Evolutionary conservation across 2,888 invertebrate species (phyloP).

Genomic region (Acrobasis consociella): DNA sequence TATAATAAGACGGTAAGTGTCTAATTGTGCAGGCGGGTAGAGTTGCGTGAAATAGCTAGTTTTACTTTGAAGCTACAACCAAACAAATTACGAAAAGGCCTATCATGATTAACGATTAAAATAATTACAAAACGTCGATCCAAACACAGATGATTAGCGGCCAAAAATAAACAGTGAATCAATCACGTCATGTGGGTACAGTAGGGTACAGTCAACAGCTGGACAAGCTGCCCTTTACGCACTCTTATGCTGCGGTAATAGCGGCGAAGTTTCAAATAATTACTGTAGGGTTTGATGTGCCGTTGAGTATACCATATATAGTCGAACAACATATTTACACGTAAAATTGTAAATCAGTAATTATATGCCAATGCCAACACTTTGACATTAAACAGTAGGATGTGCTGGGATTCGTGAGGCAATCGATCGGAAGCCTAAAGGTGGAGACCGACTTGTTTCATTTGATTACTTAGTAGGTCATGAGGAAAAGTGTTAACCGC

Average conservation of each 20-base stretch:
- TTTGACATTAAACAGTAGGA: constrained; percentile 20
- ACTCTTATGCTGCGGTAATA: too few relatives aligned
- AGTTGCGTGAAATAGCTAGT: too few relatives aligned
- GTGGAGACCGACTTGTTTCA: not conserved
- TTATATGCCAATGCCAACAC: constrained; percentile 20
- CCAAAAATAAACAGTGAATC: constrained; percentile 18
- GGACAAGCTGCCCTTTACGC: too few relatives aligned
- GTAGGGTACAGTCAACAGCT: too few relatives aligned
- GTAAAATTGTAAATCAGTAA: constrained; percentile 6
- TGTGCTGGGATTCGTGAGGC: constrained; percentile 2
- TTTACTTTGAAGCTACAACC: not conserved
- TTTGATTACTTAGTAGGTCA: not conserved
- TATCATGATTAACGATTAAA: not conserved
- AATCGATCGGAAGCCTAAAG: constrained; percentile 12
- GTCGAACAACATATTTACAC: constrained; percentile 6
- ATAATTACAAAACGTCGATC: constrained; percentile 4
- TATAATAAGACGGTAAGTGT: too few relatives aligned
- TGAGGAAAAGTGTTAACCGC: too few relatives aligned
- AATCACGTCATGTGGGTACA: not conserved
- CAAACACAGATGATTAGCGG: constrained; percentile 5
- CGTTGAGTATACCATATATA: not conserved
- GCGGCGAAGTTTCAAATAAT: too few relatives aligned
- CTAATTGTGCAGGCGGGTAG: too few relatives aligned
- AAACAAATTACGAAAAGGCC: not conserved
- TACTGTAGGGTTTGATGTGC: too few relatives aligned